Base-by-base conservation (phyloP, 2,797 vertebrate species). In the Astyanax mexicanus region DNA sequence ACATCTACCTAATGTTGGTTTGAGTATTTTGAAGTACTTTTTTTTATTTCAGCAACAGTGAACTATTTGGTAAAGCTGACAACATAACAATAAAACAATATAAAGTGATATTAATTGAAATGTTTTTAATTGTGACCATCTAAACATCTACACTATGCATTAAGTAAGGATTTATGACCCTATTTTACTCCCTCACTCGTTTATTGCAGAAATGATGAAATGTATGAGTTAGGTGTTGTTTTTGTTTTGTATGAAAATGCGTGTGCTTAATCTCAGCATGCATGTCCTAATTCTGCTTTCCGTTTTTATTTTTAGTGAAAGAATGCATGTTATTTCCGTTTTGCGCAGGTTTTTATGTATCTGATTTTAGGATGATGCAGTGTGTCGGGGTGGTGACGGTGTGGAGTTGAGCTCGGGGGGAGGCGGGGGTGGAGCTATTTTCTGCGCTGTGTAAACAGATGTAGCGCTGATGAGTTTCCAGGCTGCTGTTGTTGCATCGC, bases 401-500 rank as follows among this genome's bases (percentile, higher is more conserved):
- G 37, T 62, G 52, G 17, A 5, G 49, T n/a, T 57, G 37, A 21
- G 17, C 47, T 58, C 47, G 23, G n/a, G 5, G 15, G 45, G 35
- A 35, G 42, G 47, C 51, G 21, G 17, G 21, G 29, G 23, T n/a
- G n/a, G 38, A 58, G 45, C 45, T 57, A n/a, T 49, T 42, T 35
- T 67, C n/a, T 72, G 38, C 57, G 42, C 35, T 72, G 49, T 19
- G 44, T 75, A 21, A 72, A 64, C 37, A 51, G 11, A 45, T 62
- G 58, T 62, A 21, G 35, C 19, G 29, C 25, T 25, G 38, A 60
- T 47, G 49, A 51, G 57, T 77, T 54, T 45, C n/a, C 4, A 23
- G n/a, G 27, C 61, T 73, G 64, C 40, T 73, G 35, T 52, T 55
- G 58, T 57, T 54, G 42, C 42, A 70, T 55, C 12, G 54, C 71